Evolutionary conservation across 2,888 invertebrate genomes (phyloP).

Genomic region (Amiota mariae): DNA sequence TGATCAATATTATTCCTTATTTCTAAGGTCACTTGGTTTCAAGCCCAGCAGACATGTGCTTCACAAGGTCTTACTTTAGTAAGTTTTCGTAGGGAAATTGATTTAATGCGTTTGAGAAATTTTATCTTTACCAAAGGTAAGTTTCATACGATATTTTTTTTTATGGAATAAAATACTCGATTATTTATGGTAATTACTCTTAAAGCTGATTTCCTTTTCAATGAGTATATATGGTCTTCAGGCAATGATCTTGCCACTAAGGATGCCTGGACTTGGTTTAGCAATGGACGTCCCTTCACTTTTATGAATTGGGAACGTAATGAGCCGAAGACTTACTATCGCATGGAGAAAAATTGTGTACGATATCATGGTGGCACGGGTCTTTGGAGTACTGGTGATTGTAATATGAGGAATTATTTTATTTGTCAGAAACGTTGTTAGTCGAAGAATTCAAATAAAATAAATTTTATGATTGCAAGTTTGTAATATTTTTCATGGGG

Average conservation of each 20-base stretch:
- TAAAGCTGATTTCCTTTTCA: not conserved
- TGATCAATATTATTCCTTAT: not conserved
- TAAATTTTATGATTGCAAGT: not conserved
- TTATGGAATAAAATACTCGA: not conserved
- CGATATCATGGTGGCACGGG: constrained; percentile 31
- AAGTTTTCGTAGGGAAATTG: constrained; percentile 33
- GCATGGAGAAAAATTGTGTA: constrained; percentile 40
- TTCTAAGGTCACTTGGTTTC: constrained; percentile 48
- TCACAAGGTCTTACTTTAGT: constrained; percentile 44
- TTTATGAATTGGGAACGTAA: constrained; percentile 40
- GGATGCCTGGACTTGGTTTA: constrained; percentile 46
- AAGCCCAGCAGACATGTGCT: constrained; percentile 47
- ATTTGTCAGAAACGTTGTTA: constrained; percentile 44
- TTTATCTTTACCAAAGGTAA: constrained; percentile 23
- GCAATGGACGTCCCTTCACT: constrained; percentile 43
- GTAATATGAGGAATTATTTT: constrained; percentile 40
- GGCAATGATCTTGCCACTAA: constrained; percentile 43
- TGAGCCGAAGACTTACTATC: constrained; percentile 14
- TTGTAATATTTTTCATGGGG: not conserved
- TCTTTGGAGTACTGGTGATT: constrained; percentile 42
- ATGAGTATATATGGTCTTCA: constrained; percentile 45
- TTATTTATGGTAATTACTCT: constrained; percentile 4
- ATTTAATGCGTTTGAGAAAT: constrained; percentile 14
- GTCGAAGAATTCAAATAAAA: not conserved
- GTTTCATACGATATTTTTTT: not conserved